Evolutionary conservation across 2,888 invertebrate species (phyloP), one percentile per base, ranked within the genome.

Genomic region (Tetrapedia diversipes): DNA sequence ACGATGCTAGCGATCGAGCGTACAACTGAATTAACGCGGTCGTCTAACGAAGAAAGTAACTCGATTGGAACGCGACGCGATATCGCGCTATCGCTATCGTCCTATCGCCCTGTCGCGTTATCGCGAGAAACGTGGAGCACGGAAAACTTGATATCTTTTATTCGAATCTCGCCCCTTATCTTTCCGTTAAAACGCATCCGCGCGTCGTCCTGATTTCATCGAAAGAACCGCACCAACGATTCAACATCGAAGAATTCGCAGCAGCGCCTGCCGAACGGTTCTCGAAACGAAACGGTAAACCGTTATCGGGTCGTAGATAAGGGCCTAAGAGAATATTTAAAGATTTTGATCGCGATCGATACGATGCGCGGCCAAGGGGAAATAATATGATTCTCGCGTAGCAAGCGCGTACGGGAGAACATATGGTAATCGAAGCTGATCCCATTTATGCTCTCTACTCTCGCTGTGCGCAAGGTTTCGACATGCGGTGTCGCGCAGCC

Each of bases 291-390:
- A n/a, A n/a, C n/a, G n/a, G n/a, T n/a, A n/a, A n/a, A n/a, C n/a
- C n/a, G n/a, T n/a, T n/a, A n/a, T n/a, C n/a, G n/a, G n/a, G n/a
- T n/a, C n/a, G n/a, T n/a, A n/a, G n/a, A n/a, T n/a, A n/a, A n/a
- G n/a, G n/a, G n/a, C n/a, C n/a, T n/a, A n/a, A n/a, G n/a, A n/a
- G n/a, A n/a, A n/a, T n/a, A n/a, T n/a, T n/a, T n/a, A n/a, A n/a
- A n/a, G n/a, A n/a, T n/a, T 32, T 32, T 8, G 32, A 32, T 32
- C 85, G 86, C 86, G 85, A 83, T 86, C 86, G 83, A 86, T 83
- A n/a, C 81, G 81, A 82, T 43, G 16, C 10, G 32, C 29, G 29
- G 24, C 43, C 37, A 29, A 39, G 14, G n/a, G n/a, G n/a, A n/a
- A n/a, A n/a, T n/a, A n/a, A n/a, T n/a, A n/a, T n/a, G n/a, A n/a